These are phyloP conservation scores for Oriolus oriolus DNA, from an alignment of 2,113 vertebrate species.

Conservation along the genomic window DNA sequence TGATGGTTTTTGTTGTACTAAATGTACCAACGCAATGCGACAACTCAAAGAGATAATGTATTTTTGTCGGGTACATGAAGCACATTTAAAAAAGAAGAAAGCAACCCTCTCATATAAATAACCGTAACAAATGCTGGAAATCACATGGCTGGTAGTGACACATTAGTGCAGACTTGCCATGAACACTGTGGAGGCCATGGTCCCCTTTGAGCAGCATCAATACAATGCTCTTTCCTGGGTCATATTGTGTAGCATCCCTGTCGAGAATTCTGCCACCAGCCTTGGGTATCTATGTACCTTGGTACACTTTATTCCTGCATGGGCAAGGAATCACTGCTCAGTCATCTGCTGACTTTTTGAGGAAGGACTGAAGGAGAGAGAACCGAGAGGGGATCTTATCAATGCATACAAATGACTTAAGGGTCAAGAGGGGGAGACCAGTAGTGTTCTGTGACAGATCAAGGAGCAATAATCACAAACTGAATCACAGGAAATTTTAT, in stretches of 20 bases:
- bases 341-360: neutral
- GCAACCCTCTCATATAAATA: neutral
- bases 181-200: neutral
- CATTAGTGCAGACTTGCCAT: neutral
- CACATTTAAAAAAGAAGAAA: neutral
- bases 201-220: neutral
- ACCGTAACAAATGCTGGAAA: neutral
- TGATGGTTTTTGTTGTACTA: neutral
- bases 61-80: neutral
- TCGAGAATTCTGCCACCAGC: neutral
- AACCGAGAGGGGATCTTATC: neutral
- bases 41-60: neutral
- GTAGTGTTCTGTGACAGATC: neutral
- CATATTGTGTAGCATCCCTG: neutral
- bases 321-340: neutral
- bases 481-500: neutral
- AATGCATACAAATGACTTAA: neutral
- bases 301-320: neutral
- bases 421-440: no score
- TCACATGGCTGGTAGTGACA: neutral
- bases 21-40: neutral
- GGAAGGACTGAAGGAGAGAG: neutral
- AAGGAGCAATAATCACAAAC: neutral
- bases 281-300: rapidly evolving
- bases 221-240: neutral